Evolutionary conservation across 1,140 invertebrate species (phyloP).

Genomic region (Nasonia vitripennis): DNA sequence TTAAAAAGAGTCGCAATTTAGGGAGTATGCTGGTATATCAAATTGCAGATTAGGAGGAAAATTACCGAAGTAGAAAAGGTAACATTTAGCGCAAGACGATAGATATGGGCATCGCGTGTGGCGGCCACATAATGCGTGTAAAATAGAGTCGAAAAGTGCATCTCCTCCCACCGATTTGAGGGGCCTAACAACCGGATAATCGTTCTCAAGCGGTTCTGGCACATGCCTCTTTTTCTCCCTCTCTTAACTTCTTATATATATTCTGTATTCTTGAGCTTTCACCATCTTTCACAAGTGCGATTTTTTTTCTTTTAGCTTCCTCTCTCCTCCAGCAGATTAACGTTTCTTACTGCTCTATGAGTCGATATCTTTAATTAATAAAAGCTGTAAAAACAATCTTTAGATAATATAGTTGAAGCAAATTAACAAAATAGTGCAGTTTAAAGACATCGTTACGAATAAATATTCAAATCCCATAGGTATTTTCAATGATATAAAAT

Average conservation of each 20-base stretch:
- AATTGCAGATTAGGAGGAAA: constrained; percentile 31
- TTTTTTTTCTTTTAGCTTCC: not conserved
- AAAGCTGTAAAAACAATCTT: too few relatives aligned
- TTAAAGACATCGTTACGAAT: too few relatives aligned
- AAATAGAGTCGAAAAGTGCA: constrained; percentile 55
- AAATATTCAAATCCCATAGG: too few relatives aligned
- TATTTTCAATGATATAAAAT: too few relatives aligned
- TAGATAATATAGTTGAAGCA: too few relatives aligned
- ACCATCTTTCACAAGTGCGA: not conserved
- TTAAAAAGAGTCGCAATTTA: not conserved
- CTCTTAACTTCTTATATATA: too few relatives aligned
- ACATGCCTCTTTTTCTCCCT: constrained; percentile 48
- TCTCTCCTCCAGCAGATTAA: not conserved
- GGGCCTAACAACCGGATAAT: constrained; percentile 68
- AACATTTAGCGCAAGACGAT: constrained; percentile 31
- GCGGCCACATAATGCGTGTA: constrained; percentile 50
- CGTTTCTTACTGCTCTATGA: too few relatives aligned
- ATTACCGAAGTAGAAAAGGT: constrained; percentile 32
- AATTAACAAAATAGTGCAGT: too few relatives aligned
- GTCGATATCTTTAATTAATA: too few relatives aligned
- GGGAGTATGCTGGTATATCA: not conserved
- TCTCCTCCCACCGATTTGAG: constrained; percentile 61
- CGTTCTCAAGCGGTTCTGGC: constrained; percentile 55
- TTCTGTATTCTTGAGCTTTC: constrained; percentile 26
- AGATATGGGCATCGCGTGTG: constrained; percentile 55